Evolutionary conservation across 2,113 vertebrate species (phyloP).

Genomic region (Heterotis niloticus): DNA sequence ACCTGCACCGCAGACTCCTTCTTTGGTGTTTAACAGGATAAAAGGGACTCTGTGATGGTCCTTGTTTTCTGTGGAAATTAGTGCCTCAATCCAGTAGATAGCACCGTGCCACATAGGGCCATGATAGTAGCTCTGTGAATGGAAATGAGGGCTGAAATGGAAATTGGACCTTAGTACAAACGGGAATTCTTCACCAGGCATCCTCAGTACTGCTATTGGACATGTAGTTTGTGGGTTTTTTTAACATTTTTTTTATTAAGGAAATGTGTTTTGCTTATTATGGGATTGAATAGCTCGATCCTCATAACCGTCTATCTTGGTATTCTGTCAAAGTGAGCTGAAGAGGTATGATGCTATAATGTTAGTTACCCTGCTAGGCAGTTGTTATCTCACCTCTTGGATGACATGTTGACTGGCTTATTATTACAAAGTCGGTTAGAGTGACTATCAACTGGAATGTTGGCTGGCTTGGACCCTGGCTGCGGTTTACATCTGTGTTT

Average conservation of each 20-base stretch:
- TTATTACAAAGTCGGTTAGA: background rate
- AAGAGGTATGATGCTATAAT: too few relatives aligned
- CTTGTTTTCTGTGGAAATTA: conserved; percentile 16
- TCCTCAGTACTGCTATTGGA: background rate
- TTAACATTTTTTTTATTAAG: background rate
- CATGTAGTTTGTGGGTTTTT: background rate
- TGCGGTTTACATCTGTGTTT: too few relatives aligned
- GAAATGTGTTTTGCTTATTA: background rate
- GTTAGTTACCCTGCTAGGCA: background rate
- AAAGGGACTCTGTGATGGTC: conserved; percentile 41
- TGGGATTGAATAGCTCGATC: too few relatives aligned
- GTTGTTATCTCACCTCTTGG: background rate
- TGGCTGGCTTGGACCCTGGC: background rate
- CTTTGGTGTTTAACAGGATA: conserved; percentile 42
- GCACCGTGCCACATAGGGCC: background rate
- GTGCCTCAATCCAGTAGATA: conserved; percentile 11
- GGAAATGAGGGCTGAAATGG: background rate
- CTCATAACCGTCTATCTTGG: too few relatives aligned
- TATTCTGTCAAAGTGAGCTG: too few relatives aligned
- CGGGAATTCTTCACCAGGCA: background rate
- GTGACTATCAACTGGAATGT: background rate
- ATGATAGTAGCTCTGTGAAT: conserved; percentile 9
- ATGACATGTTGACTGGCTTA: background rate
- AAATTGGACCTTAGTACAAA: conserved; percentile 3
- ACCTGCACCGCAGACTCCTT: conserved; percentile 12